Evolutionary conservation across 1,140 invertebrate species (phyloP), one percentile per base, ranked within the genome.

Genomic region (Rhagoletis zephyria): DNA sequence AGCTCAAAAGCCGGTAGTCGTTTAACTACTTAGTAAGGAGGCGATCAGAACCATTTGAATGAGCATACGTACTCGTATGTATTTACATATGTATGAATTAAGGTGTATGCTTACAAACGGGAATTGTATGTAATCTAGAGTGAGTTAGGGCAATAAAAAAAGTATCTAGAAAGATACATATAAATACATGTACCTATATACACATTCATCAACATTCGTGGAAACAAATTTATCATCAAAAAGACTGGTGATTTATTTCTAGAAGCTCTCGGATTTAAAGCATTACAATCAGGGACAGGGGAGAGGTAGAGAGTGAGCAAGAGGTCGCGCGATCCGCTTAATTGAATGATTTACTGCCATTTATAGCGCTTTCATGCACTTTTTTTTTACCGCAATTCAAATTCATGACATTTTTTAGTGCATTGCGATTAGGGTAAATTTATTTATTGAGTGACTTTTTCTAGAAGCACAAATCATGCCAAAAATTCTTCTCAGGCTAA

Each of bases 201-300:
- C 30, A 30, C 1, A 30, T 30, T 0, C 30, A 30, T 30, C 30
- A 30, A 30, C 30, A 30, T 14, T 48, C 6, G 48, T 48, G 14
- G 5, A 81, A 30, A 5, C 30, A 14, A 19, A 81, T 56, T 81
- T n/a, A 56, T 51, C 48, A 19, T 51, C 48, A 19, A 56, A 3
- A 81, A 51, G 45, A 4, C 74, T 5, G 16, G n/a, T 81, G 74
- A 81, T 81, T 81, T 81, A 81, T 81, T 81, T 81, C 74, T 81
- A 81, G 74, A 81, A 81, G n/a, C 56, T 51, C 1, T 42, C 74
- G 5, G 48, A n/a, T 10, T 10, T 30, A 67, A 67, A 9, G 30
- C 14, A n/a, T 12, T 30, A 30, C 40, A 42, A 48, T 4, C 16
- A n/a, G 10, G 30, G 14, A 10, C 45, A 56, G 51, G 9, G 2